Evolutionary conservation across 2,888 invertebrate species (phyloP).

Genomic region (Apodemia hepburni): DNA sequence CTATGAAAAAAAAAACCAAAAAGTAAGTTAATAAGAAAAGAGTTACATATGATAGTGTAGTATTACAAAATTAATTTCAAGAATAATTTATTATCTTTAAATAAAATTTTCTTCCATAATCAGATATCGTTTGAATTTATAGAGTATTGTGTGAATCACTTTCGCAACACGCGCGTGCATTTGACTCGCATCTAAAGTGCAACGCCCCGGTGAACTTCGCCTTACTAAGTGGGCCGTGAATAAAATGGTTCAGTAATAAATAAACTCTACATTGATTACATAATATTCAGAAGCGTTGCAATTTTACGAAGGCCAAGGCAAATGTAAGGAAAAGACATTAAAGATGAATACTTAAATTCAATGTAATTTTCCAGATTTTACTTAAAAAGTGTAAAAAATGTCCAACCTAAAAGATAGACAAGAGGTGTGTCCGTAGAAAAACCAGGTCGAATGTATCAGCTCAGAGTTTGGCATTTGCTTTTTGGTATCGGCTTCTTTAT

Average conservation of each 20-base stretch:
- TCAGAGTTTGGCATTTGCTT: no score
- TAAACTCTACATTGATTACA: not conserved
- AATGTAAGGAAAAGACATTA: not conserved
- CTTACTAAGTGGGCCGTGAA: constrained; percentile 53
- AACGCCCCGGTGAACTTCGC: constrained; percentile 73
- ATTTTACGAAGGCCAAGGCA: not conserved
- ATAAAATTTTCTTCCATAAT: no score
- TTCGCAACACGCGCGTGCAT: constrained; percentile 60
- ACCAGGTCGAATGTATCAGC: no score
- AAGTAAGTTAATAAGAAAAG: no score
- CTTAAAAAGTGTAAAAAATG: not conserved
- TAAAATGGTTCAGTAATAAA: not conserved
- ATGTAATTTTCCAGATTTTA: not conserved
- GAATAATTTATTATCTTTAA: not conserved
- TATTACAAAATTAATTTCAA: not conserved
- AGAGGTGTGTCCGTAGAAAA: no score
- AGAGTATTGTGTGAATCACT: constrained; percentile 58
- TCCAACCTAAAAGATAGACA: no score
- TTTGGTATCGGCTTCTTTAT: no score
- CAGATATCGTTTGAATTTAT: not conserved
- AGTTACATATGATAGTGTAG: constrained; percentile 25
- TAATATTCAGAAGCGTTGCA: not conserved
- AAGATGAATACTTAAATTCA: not conserved
- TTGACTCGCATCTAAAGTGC: constrained; percentile 63
- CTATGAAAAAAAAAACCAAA: no score